phyloP scores from a whole-genome alignment of 2,797 vertebrate species.

The Periparus ater region DNA sequence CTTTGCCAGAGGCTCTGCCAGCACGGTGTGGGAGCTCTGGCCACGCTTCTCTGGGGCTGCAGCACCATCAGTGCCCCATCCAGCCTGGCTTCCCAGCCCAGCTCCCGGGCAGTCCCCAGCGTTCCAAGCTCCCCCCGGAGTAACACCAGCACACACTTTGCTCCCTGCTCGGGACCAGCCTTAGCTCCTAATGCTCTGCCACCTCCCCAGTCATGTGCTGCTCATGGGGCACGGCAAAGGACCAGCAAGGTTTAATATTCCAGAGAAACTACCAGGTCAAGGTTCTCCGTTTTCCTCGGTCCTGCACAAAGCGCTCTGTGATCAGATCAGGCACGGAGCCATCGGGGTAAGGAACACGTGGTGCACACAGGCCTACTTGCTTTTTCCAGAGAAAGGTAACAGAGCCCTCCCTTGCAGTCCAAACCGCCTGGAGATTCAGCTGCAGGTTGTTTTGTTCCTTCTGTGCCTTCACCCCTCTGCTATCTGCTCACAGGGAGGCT shows the following conservation, averaged over 20 bases:
- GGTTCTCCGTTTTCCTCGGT: neutral
- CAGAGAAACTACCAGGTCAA: conserved; percentile 16
- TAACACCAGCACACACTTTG: neutral
- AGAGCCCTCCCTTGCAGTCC: neutral
- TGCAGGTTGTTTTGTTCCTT: neutral
- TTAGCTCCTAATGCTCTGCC: neutral
- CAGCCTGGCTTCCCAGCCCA: neutral
- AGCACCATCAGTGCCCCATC: neutral
- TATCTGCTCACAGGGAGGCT: neutral
- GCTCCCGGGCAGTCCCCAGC: neutral
- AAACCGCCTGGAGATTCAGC: neutral
- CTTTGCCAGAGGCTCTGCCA: neutral
- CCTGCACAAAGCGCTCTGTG: neutral
- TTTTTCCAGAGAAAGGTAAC: neutral
- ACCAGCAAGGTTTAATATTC: conserved; percentile 1
- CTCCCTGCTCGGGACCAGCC: neutral
- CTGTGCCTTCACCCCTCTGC: neutral
- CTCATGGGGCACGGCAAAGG: neutral
- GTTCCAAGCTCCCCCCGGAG: fast-evolving
- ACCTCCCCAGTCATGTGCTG: neutral
- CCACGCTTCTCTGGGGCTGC: neutral
- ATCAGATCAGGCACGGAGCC: conserved; percentile 51
- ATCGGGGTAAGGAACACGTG: fast-evolving
- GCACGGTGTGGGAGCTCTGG: neutral
- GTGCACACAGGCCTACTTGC: neutral